Percentiles rank a stretch among this genome's conserved stretches.
These are phyloP conservation scores for Urosaurus nigricauda DNA, from an alignment of 2,797 vertebrate species.

Conservation along the genomic window DNA sequence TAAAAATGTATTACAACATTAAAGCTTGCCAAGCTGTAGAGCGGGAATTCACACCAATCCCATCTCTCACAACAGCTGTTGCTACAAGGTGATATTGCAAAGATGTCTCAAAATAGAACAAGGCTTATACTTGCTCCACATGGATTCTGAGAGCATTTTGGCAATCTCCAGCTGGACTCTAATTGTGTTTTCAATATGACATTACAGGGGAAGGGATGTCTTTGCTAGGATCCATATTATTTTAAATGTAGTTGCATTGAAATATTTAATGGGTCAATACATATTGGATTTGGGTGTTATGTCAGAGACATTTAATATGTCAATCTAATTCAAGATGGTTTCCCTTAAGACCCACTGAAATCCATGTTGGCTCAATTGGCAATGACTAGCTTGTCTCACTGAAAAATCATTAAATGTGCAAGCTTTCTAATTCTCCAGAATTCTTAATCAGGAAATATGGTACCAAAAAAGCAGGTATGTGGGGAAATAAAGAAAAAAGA, in stretches of 20 bases:
- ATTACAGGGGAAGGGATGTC: conserved; percentile 52
- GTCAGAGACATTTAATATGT: neutral
- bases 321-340: neutral
- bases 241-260: conserved; percentile 59
- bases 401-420: too few species aligned
- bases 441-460: too few species aligned
- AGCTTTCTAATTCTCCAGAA: too few species aligned
- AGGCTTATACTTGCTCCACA: conserved; percentile 70
- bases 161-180: conserved; percentile 76
- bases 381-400: neutral
- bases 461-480: too few species aligned
- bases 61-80: conserved; percentile 78
- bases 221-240: conserved; percentile 51
- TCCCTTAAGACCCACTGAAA: neutral
- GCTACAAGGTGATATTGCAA: conserved; percentile 77
- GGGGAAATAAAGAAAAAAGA: too few species aligned
- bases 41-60: conserved; percentile 69
- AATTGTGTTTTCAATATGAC: conserved; percentile 77
- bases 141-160: conserved; percentile 70
- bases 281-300: conserved; percentile 23
- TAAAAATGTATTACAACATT: conserved; percentile 69
- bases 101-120: conserved; percentile 75
- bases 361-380: neutral
- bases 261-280: conserved; percentile 61
- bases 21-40: conserved; percentile 70